Percentiles rank a stretch among this genome's conserved stretches.
These are phyloP conservation scores for Lepas anatifera DNA, from an alignment of 2,888 invertebrate genomes.

Conservation along the genomic window DNA sequence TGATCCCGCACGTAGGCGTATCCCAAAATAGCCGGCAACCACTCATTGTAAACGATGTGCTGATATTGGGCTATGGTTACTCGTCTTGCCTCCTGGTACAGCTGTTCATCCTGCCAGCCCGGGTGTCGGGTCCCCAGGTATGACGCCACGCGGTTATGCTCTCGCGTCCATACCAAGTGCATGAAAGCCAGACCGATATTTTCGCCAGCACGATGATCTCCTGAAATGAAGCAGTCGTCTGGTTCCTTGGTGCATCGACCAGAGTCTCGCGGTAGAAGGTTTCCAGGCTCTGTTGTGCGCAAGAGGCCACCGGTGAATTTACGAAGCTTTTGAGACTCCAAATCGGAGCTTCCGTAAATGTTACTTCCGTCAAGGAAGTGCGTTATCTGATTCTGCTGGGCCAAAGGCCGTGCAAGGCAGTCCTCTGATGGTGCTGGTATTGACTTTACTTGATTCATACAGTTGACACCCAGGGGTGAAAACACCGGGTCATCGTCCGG, in stretches of 20 bases:
- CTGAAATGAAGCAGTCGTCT: constrained; percentile 6
- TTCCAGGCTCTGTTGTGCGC: background rate
- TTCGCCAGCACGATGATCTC: background rate
- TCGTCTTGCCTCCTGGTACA: constrained; percentile 41
- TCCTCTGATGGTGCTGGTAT: constrained; percentile 3
- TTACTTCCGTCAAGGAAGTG: constrained; percentile 51
- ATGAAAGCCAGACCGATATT: constrained; percentile 54
- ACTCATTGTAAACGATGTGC: constrained; percentile 67
- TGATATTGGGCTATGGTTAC: constrained; percentile 45
- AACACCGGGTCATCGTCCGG: constrained; percentile 46
- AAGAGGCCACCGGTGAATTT: constrained; percentile 38
- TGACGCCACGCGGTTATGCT: constrained; percentile 39
- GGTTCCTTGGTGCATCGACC: background rate
- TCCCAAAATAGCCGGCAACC: constrained; percentile 55
- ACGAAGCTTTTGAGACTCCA: constrained; percentile 46
- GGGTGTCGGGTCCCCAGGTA: constrained; percentile 35
- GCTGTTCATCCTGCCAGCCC: constrained; percentile 40
- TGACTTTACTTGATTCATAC: constrained; percentile 58
- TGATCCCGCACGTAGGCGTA: background rate
- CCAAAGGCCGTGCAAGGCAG: constrained; percentile 19
- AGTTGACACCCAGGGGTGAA: constrained; percentile 34
- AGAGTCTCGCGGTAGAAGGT: constrained; percentile 35
- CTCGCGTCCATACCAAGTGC: constrained; percentile 49
- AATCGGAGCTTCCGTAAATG: constrained; percentile 54
- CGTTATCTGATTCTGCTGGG: background rate